Evolutionary conservation across 2,888 invertebrate species (phyloP).

Genomic region (Ellobium chinense): DNA sequence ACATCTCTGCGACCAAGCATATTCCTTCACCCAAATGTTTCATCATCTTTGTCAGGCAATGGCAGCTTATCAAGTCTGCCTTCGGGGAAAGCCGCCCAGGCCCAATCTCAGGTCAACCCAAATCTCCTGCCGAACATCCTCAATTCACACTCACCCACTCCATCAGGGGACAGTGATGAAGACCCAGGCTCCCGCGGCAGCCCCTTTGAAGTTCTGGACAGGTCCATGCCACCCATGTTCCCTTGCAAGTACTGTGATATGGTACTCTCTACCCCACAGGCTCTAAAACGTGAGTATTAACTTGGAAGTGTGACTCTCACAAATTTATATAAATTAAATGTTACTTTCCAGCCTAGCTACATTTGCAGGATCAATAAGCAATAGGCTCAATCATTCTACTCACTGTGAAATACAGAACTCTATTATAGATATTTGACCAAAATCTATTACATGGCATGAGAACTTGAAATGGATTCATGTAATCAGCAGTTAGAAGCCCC

Average conservation of each 20-base stretch:
- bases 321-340: too few relatives aligned
- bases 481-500: too few relatives aligned
- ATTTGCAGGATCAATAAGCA: too few relatives aligned
- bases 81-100: neutral
- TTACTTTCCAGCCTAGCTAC: too few relatives aligned
- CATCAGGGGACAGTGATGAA: neutral
- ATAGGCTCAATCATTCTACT: too few relatives aligned
- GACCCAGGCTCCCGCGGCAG: neutral
- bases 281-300: conserved; percentile 87
- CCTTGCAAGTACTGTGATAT: conserved; percentile 93
- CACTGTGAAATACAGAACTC: too few relatives aligned
- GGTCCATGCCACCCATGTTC: conserved; percentile 30
- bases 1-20: neutral
- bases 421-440: too few relatives aligned
- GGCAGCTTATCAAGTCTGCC: neutral
- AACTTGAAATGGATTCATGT: too few relatives aligned
- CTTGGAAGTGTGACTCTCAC: too few relatives aligned
- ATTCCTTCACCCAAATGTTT: neutral
- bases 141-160: neutral
- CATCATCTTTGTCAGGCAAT: neutral
- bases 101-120: neutral
- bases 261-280: conserved; percentile 92
- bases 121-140: neutral
- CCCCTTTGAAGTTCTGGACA: neutral
- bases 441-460: too few relatives aligned